phyloP scores from a whole-genome alignment of 2,113 vertebrate species.

The Carassius carassius region DNA sequence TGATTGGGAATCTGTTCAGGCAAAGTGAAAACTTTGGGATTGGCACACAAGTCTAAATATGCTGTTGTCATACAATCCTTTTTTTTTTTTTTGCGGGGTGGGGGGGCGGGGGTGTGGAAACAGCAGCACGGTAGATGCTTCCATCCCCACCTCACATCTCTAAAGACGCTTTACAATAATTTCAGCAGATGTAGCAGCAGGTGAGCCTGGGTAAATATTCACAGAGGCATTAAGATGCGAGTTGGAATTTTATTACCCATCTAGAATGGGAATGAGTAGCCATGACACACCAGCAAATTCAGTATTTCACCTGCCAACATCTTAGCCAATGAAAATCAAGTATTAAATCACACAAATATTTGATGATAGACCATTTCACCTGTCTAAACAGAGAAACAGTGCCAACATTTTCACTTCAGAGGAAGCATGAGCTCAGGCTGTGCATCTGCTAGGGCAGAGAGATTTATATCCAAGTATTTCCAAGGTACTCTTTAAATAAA shows the following conservation, averaged over 20 bases:
- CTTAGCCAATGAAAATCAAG: constrained; percentile 41
- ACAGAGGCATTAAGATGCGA: constrained; percentile 55
- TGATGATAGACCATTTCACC: constrained; percentile 54
- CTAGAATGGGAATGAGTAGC: constrained; percentile 39
- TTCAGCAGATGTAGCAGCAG: constrained; percentile 68
- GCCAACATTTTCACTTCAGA: constrained; percentile 47
- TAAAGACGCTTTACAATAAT: constrained; percentile 55
- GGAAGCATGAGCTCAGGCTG: constrained; percentile 24
- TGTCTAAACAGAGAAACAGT: constrained; percentile 46
- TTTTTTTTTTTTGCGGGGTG: background rate
- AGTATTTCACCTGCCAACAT: constrained; percentile 52
- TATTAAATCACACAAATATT: constrained; percentile 59
- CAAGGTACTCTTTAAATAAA: constrained; percentile 26
- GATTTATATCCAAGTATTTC: constrained; percentile 37
- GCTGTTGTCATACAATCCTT: constrained; percentile 34
- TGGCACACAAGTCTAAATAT: constrained; percentile 43
- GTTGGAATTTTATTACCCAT: constrained; percentile 54
- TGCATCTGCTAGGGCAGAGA: constrained; percentile 15
- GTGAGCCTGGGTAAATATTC: constrained; percentile 61
- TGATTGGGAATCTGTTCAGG: constrained; percentile 11
- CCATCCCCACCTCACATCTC: constrained; percentile 43
- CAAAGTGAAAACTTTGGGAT: constrained; percentile 41
- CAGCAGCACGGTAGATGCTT: constrained; percentile 32
- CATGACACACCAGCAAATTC: constrained; percentile 44
- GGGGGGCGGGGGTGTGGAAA: background rate